Conservation (phyloP, 2,113 vertebrate species). For the Dendrocopos noguchii region DNA sequence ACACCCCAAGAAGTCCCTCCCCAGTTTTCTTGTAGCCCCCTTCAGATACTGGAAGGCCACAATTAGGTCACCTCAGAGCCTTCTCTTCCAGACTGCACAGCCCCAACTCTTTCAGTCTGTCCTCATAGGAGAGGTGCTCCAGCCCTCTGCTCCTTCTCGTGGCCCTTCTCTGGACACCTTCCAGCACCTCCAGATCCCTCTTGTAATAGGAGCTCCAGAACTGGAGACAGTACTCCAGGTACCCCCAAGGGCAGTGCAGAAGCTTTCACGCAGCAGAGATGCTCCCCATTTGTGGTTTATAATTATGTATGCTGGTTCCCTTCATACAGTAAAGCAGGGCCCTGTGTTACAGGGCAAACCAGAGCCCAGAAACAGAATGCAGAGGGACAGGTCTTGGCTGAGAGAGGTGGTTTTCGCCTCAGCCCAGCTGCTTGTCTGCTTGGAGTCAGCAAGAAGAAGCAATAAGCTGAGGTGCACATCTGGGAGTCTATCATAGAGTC, state of each 20-base stretch:
- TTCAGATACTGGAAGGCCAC: too few species aligned
- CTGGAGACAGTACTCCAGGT: too few species aligned
- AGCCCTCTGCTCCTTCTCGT: too few species aligned
- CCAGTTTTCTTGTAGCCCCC: too few species aligned
- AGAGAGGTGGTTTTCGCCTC: neutral
- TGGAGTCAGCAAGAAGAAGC: neutral
- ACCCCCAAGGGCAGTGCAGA: neutral
- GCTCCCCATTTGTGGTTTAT: neutral
- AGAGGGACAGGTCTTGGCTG: neutral
- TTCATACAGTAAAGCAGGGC: neutral
- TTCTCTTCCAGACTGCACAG: too few species aligned
- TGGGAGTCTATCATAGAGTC: neutral
- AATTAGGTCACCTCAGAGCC: too few species aligned
- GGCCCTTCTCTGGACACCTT: too few species aligned
- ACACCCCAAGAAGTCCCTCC: too few species aligned
- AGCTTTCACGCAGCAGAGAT: neutral
- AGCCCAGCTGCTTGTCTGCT: neutral
- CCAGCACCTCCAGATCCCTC: too few species aligned
- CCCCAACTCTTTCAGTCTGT: too few species aligned
- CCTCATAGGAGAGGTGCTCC: too few species aligned
- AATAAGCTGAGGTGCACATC: neutral
- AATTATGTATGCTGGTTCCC: neutral
- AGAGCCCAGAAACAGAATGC: neutral
- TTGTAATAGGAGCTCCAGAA: too few species aligned
- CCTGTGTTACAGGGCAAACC: slow-evolving; percentile 20